Base-by-base conservation (phyloP, 2,797 vertebrate species). In the Columba guinea region DNA sequence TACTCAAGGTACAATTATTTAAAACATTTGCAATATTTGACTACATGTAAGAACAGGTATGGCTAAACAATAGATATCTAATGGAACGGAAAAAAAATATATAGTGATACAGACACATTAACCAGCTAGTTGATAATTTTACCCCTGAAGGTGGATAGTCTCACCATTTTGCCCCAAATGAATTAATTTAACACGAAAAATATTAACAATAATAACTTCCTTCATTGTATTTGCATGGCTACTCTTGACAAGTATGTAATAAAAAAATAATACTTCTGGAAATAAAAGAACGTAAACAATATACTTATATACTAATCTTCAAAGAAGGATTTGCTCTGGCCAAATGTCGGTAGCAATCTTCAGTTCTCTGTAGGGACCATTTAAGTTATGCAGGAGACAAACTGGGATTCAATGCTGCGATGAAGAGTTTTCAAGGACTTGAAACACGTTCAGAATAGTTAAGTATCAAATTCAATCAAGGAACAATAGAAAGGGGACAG, bases 31-130 rank as follows among this genome's bases (percentile, higher is more conserved):
- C 58, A 62, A 7, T 46, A 41, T 55, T 83, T 60, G 27, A 70
- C 41, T 28, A 19, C 13, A 68, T 11, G 0, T 56, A 73, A 62
- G 3, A 77, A 20, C 5, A 83, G 4, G 3, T 20, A 84, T 34
- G n/a, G 26, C 30, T 84, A 67, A 93, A 56, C 22, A 89, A 56
- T 0, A 56, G 28, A 5, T n/a, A 70, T 4, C 9, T 56, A 48
- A 58, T 2, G 76, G 23, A 71, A 73, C 4, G 26, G 22, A 26
- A 86, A 52, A 80, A 80, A 60, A 13, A 64, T 1, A 39, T 0
- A 56, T 0, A 56, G 60, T 1, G 0, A 13, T n/a, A 63, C 2
- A 76, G 14, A 56, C 2, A 32, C 39, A 49, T 48, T 27, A 74
- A 48, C 10, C 13, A 76, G 16, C 13, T 35, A 79, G n/a, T 17